Base-by-base conservation (phyloP, 2,888 invertebrate species). In the Eulithis prunata region DNA sequence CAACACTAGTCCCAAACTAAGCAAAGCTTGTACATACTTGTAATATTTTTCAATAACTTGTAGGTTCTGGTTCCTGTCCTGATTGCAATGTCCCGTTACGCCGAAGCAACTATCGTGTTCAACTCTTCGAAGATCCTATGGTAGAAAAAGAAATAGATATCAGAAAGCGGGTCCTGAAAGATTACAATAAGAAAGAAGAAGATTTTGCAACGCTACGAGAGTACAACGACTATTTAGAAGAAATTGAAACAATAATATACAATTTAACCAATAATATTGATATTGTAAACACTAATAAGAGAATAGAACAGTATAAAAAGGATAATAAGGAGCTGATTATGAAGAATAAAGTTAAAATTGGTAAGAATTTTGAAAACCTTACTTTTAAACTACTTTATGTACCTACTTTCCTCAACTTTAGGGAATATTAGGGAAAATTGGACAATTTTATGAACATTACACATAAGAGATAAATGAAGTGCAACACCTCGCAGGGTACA, bases 81-180 rank as follows among this genome's bases (percentile, higher is more conserved):
- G 98, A 98, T 83, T 99, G 99, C 89, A 95, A 96, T 82, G 97
- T 97, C 14, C 96, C 98, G 0, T 89, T 99, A 28, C 94, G 98
- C 2, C 94, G 98, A 75, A 97, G 96, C 79, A 98, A 98, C 83
- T 99, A 98, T 84, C 95, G 99, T 60, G 96, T 98, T 5, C 99
- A 99, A 83, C 92, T 99, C 14, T 99, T 99, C 83, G 99, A 99
- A 93, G 99, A 99, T 92, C 94, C 99, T 0, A 95, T 95, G 91
- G 97, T 99, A 0, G 99, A 99, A 88, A 99, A 99, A 85, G 99
- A 99, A 94, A 97, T 99, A 8, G 98, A 99, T 81, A 98, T 99
- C 70, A 94, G 99, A 41, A 97, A 97, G 83, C 94, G 97, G 74
- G 96, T 99, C 28, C 90, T 98, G 11, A 95, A 96, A 75, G 98